These are phyloP conservation scores for Latrodectus elegans DNA, from an alignment of 2,888 invertebrate species.

Conservation along the genomic window DNA sequence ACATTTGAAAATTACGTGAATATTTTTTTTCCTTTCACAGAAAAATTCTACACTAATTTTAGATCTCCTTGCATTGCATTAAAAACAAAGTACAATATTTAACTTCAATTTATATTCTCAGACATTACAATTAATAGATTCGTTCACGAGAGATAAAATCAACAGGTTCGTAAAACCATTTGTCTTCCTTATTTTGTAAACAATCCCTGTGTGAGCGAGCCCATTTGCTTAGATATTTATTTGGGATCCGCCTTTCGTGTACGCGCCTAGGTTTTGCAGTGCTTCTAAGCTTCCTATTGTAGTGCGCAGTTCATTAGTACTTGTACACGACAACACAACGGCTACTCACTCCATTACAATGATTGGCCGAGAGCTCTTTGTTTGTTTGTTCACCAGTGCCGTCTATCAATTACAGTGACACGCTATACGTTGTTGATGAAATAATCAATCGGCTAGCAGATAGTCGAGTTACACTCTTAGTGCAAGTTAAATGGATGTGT, in stretches of 20 bases:
- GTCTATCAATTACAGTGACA: constrained; percentile 64
- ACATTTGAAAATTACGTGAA: too few relatives aligned
- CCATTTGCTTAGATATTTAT: constrained; percentile 35
- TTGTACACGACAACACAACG: constrained; percentile 21
- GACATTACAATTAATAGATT: too few relatives aligned
- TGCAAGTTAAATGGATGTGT: constrained; percentile 44
- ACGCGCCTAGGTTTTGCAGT: constrained; percentile 17
- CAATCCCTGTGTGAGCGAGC: constrained; percentile 23
- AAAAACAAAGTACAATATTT: too few relatives aligned
- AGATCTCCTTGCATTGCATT: too few relatives aligned
- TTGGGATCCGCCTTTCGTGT: constrained; percentile 6
- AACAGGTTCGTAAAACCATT: constrained; percentile 13
- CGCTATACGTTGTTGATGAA: constrained; percentile 64
- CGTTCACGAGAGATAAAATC: neutral
- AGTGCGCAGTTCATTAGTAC: constrained; percentile 44
- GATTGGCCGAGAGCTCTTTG: constrained; percentile 37
- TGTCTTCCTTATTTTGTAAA: constrained; percentile 22
- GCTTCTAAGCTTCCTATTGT: constrained; percentile 32
- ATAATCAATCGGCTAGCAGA: constrained; percentile 59
- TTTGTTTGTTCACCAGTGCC: constrained; percentile 52
- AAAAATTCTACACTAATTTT: too few relatives aligned
- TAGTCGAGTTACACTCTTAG: constrained; percentile 35
- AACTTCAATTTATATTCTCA: too few relatives aligned
- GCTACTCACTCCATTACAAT: constrained; percentile 45
- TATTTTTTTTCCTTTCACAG: too few relatives aligned